A percentile compares a stretch with the other conserved stretches of the same genome.
These are phyloP conservation scores for Enteromius argenteus DNA, from an alignment of 2,797 vertebrate genomes.

Conservation along the genomic window DNA sequence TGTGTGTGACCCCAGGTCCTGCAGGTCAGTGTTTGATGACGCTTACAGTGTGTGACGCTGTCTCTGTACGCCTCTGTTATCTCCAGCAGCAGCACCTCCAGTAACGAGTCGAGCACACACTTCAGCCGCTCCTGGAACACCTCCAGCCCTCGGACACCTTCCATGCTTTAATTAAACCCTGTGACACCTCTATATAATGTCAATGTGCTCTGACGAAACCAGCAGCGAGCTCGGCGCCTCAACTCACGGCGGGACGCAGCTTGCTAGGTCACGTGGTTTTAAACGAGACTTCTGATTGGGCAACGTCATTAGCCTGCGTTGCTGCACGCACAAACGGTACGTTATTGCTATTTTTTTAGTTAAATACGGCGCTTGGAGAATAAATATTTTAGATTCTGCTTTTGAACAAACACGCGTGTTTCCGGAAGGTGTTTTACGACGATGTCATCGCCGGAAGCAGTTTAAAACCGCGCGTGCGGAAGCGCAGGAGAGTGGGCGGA, in stretches of 20 bases:
- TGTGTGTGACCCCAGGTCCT: too few species aligned
- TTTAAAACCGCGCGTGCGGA: not conserved
- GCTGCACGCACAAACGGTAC: too few species aligned
- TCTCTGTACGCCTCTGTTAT: not conserved
- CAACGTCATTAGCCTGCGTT: not conserved
- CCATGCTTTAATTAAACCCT: not conserved
- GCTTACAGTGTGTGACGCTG: not conserved
- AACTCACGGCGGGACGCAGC: too few species aligned
- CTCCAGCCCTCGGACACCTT: not conserved
- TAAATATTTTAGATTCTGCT: not conserved
- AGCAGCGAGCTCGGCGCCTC: not conserved
- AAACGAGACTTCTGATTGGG: not conserved
- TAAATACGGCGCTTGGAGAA: not conserved
- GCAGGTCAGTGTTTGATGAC: too few species aligned
- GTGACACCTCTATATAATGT: not conserved
- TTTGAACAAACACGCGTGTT: not conserved
- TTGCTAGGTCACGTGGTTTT: not conserved
- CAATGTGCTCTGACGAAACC: too few species aligned
- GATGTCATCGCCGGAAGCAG: not conserved
- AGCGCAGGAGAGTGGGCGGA: not conserved
- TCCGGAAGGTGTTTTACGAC: not conserved
- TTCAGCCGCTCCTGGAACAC: conserved; percentile 15
- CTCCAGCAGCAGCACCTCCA: conserved; percentile 1
- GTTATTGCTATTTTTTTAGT: not conserved
- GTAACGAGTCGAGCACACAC: not conserved